A percentile compares a stretch with the other conserved stretches of the same genome.
phyloP scores from a whole-genome alignment of 2,797 vertebrate species.

The Saguinus oedipus region DNA sequence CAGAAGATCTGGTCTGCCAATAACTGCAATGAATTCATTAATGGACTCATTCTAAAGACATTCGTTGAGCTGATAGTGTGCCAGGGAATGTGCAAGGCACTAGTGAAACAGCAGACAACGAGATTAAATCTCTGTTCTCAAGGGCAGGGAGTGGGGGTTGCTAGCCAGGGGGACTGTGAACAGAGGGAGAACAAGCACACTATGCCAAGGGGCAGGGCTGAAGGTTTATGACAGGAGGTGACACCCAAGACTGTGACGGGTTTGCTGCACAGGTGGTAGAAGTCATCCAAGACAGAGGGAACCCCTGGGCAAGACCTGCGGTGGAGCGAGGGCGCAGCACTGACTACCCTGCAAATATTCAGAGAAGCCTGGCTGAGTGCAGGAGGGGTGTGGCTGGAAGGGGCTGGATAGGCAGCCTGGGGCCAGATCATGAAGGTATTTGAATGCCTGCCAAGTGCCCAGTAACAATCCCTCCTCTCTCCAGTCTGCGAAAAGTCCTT shows the following conservation, averaged over 20 bases:
- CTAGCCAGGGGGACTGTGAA: neutral
- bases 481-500: neutral
- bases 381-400: neutral
- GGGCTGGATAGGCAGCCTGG: neutral
- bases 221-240: neutral
- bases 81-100: neutral
- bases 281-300: neutral
- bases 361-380: too few relatives aligned
- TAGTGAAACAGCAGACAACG: neutral
- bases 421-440: neutral
- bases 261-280: neutral
- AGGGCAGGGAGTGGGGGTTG: neutral
- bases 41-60: neutral
- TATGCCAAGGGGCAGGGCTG: rapidly evolving
- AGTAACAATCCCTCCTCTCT: neutral
- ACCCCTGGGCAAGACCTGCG: rapidly evolving
- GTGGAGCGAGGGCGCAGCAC: neutral
- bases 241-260: neutral
- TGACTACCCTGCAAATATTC: neutral
- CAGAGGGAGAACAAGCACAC: neutral
- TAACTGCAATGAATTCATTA: neutral
- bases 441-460: too few relatives aligned
- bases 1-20: neutral
- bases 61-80: neutral
- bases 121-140: neutral